Evolutionary conservation across 2,888 invertebrate species (phyloP), one percentile per base, ranked within the genome.

Genomic region (Junonia oenone): DNA sequence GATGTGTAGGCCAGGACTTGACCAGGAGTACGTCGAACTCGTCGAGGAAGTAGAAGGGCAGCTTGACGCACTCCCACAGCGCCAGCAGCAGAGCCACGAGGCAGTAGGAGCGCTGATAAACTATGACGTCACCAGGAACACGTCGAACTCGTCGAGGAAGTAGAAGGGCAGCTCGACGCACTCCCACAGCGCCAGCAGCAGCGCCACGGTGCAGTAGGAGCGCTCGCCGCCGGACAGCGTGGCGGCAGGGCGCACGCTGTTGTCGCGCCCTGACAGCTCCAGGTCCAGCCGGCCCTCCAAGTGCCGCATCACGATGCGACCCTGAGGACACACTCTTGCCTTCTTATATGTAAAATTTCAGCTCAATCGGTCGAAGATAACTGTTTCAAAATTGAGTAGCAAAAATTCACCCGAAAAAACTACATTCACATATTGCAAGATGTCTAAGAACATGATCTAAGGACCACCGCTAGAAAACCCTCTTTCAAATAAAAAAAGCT

Each of bases 131-230:
- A 96, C 98, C 95, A 99, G 98, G 76, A 97, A 99, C 0, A 99
- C 98, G 75, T 99, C 98, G 76, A 98, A 99, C 91, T 99, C 99
- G 81, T 99, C 99, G 67, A 99, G 91, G 80, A 98, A 94, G 91
- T 95, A 95, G 85, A 99, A 98, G 0, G 99, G 99, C 71, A 97
- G 93, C 72, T 96, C 94, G 72, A 97, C 95, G 64, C 95, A 95
- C 58, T 96, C 95, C 99, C 99, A 99, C 29, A 99, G 91, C 27
- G 98, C 93, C 83, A 98, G 93, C 63, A 99, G 93, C 79, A 99
- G 96, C 31, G 97, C 96, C 8, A 98, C 96, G 0, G 98, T 99
- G n/a, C 97, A 94, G 86, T 96, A 99, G 1, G 98, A 98, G 55
- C 98, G 92, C 89, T 99, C 99, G 4, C 99, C 99, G 35, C 99